Evolutionary conservation across 64 coral and sea anemone genomes (phyloP).

Genomic region (Porites lutea): DNA sequence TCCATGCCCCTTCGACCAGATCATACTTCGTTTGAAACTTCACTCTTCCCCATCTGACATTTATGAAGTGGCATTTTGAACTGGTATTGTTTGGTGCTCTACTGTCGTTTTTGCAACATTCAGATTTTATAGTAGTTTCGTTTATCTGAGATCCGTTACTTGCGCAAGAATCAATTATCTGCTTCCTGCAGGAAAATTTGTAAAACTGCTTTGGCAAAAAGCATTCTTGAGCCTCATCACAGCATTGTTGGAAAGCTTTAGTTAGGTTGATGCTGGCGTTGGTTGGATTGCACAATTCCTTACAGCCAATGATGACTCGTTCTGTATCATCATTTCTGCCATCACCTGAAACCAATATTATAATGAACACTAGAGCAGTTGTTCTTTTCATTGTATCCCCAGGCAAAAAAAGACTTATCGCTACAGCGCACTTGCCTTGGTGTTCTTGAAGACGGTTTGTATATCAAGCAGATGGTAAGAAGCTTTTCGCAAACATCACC

Average conservation of each 20-base stretch:
- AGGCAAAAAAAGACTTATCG: no score
- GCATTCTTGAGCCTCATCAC: background rate
- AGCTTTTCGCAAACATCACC: no score
- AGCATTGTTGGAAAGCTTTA: background rate
- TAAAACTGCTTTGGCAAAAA: background rate
- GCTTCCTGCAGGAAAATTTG: background rate
- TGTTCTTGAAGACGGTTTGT: no score
- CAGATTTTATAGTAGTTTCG: background rate
- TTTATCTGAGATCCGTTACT: background rate
- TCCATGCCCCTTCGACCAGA: background rate
- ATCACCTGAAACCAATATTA: no score
- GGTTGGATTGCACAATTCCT: background rate
- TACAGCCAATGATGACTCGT: no score
- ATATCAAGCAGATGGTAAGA: no score
- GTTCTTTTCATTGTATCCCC: no score
- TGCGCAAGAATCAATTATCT: background rate
- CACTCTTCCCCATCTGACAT: background rate
- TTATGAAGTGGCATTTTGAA: background rate
- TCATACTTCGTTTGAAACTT: background rate
- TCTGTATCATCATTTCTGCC: no score
- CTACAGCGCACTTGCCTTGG: no score
- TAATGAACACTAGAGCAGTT: no score
- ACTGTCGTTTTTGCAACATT: background rate
- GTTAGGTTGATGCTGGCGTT: background rate
- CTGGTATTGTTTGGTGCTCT: background rate